These are phyloP conservation scores for Drosophila prostipennis DNA, from an alignment of 2,888 invertebrate genomes.

Conservation along the genomic window DNA sequence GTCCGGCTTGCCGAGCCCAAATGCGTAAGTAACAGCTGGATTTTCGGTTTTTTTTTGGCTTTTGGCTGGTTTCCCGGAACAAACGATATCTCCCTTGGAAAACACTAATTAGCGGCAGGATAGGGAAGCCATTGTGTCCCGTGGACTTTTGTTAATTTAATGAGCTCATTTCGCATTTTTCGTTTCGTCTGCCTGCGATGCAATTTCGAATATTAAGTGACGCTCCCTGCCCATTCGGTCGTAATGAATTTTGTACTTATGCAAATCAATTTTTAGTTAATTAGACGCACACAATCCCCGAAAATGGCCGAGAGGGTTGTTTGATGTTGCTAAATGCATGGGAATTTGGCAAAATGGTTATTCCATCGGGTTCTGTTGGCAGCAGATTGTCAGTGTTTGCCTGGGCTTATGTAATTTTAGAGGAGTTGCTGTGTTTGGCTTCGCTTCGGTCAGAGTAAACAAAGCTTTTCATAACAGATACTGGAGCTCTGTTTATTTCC, in stretches of 20 bases:
- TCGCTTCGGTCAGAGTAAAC: constrained; percentile 13
- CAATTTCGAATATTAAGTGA: constrained; percentile 48
- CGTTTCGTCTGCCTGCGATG: constrained; percentile 26
- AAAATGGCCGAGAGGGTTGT: constrained; percentile 7
- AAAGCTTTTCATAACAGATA: constrained; percentile 6
- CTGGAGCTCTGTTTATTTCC: not conserved
- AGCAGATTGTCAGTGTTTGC: constrained; percentile 6
- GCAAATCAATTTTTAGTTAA: constrained; percentile 55
- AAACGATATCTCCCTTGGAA: constrained; percentile 4
- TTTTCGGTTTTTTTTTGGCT: not conserved
- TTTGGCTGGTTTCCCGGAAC: not conserved
- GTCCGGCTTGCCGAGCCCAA: constrained; percentile 90
- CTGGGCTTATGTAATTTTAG: constrained; percentile 6
- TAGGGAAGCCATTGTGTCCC: constrained; percentile 37
- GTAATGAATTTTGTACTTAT: constrained; percentile 46
- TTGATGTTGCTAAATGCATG: constrained; percentile 30
- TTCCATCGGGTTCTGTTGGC: constrained; percentile 7
- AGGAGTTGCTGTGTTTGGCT: constrained; percentile 11
- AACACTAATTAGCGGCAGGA: constrained; percentile 69
- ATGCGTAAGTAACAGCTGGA: constrained; percentile 86
- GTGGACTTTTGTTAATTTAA: constrained; percentile 56
- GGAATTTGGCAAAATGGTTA: constrained; percentile 26
- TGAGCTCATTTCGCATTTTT: constrained; percentile 51
- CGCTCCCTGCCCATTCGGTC: constrained; percentile 16
- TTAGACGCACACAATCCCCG: constrained; percentile 21